Evolutionary conservation across 2,113 vertebrate species (phyloP), one percentile per base, ranked within the genome.

Genomic region (cat (Felis catus)): DNA sequence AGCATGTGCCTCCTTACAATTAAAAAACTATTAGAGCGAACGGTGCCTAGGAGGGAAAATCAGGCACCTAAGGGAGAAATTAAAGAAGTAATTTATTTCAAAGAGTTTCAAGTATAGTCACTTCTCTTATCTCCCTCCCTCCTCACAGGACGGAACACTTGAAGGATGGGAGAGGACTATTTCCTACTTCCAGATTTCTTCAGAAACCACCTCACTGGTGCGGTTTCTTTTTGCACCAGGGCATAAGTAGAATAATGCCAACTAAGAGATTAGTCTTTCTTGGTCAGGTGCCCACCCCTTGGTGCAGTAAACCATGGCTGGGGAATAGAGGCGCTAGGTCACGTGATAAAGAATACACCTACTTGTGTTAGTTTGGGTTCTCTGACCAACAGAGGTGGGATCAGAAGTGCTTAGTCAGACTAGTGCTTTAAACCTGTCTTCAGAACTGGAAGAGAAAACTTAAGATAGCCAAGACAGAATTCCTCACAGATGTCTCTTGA

Each of bases 1-100:
- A 95, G 82, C 92, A 96, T 81, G 78, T 92, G 48, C 48, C 82
- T 89, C 66, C 51, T 96, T 48, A 71, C 73, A 97, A 81, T 95
- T 86, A 96, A 97, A 96, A 76, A 88, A 39, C 61, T 19, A 89
- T 89, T 82, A 91, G 39, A 16, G 15, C 31, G 45, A 89, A 96
- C 66, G 86, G 61, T 94, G 90, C 66, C 96, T 91, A 87, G 21
- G 71, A 95, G 73, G 70, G 79, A 45, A 84, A 96, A 96, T 82
- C 79, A 83, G 41, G 41, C 36, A 93, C 65, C 73, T 93, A 73
- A 78, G 45, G 89, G 86, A 96, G 85, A 97, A 82, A 96, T 81
- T 61, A 84, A 88, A 91, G 29, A 81, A 71, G 74, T 82, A 71
- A 92, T 63, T 92, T 93, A 81, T 93, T 96, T 95, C 80, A 95